These are phyloP conservation scores for Sorex maritimensis DNA, from an alignment of 2,797 vertebrate species.

Conservation along the genomic window DNA sequence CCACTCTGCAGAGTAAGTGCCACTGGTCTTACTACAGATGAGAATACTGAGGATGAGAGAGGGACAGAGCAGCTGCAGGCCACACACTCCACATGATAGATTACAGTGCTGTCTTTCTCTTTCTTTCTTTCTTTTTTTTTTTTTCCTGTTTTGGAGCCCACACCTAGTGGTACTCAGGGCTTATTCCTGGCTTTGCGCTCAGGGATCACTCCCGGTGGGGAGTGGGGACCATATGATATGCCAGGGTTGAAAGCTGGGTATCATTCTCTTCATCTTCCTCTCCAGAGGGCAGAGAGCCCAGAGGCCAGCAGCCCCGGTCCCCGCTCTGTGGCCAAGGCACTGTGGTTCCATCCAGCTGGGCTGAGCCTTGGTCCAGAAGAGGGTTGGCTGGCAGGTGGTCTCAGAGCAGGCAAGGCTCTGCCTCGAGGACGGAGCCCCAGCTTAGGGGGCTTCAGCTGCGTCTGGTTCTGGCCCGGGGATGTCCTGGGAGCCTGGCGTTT, in stretches of 20 bases:
- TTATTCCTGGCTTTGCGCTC: too few relatives aligned
- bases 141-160: too few relatives aligned
- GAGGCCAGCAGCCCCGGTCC: too few relatives aligned
- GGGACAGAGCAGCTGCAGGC: neutral
- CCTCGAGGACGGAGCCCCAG: neutral
- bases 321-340: neutral
- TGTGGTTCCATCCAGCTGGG: neutral
- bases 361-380: neutral
- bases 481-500: neutral
- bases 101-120: neutral
- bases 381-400: neutral
- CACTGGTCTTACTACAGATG: neutral
- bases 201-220: too few relatives aligned
- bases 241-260: too few relatives aligned
- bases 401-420: neutral
- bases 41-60: constrained; percentile 27
- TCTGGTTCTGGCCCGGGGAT: neutral
- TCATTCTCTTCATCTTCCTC: neutral
- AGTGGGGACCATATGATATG: too few relatives aligned
- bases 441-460: neutral
- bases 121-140: too few relatives aligned
- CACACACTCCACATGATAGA: neutral
- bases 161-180: too few relatives aligned
- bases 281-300: neutral
- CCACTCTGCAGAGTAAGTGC: neutral